Percentiles rank a stretch among this genome's conserved stretches.
phyloP scores from a whole-genome alignment of 2,113 vertebrate genomes.

The Clarias macrocephalus region DNA sequence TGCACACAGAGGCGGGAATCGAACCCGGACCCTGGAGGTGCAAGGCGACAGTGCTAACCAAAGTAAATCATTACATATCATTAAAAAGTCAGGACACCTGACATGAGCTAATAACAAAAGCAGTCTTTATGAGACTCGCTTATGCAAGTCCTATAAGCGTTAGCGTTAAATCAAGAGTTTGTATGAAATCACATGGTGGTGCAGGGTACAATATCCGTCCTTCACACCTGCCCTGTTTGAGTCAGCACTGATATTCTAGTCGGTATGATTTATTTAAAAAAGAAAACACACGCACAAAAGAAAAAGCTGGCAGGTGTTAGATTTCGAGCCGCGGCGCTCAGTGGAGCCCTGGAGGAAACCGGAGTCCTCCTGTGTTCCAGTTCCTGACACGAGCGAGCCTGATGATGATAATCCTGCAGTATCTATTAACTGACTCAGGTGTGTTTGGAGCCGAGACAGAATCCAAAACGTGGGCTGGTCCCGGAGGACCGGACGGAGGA shows the following conservation, averaged over 20 bases:
- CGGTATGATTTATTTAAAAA: background rate
- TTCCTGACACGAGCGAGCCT: conserved; percentile 6
- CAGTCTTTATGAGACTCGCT: background rate
- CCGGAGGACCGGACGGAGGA: background rate
- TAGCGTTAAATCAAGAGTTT: background rate
- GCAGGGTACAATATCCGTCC: background rate
- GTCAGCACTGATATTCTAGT: background rate
- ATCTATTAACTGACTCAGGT: conserved; percentile 28
- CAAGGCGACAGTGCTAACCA: too few relatives aligned
- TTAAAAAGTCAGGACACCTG: background rate
- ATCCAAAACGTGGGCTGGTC: background rate
- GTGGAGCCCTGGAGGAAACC: background rate
- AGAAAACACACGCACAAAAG: background rate
- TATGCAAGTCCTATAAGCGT: background rate
- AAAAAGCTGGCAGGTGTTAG: background rate
- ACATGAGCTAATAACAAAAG: background rate
- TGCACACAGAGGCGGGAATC: too few relatives aligned
- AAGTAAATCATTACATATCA: background rate
- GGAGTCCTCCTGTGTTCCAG: background rate
- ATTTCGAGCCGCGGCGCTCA: background rate
- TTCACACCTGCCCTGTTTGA: conserved; percentile 24
- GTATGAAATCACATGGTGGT: background rate
- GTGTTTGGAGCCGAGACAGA: conserved; percentile 13
- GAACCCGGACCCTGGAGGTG: too few relatives aligned
- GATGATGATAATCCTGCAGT: conserved; percentile 12